Evolutionary conservation across 2,888 invertebrate genomes (phyloP).

Genomic region (Phrixothrix hirtus): DNA sequence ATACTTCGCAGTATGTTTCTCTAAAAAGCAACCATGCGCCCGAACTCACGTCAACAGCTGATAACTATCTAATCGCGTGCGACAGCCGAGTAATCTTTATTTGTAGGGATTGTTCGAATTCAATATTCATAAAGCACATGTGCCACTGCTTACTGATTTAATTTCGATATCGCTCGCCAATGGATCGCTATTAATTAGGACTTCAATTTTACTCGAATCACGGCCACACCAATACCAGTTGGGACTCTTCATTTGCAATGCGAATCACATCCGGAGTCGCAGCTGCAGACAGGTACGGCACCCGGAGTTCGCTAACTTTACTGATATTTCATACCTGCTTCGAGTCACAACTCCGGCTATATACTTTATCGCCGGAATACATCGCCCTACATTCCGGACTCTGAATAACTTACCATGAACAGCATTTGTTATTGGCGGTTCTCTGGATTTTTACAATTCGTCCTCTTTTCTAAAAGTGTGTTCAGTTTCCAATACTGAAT

Average conservation of each 20-base stretch:
- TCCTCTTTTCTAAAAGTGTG: too few relatives aligned
- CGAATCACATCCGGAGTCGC: constrained; percentile 24
- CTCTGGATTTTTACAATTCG: constrained; percentile 13
- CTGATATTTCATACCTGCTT: constrained; percentile 34
- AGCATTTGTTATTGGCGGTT: constrained; percentile 25
- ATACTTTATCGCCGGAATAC: constrained; percentile 29
- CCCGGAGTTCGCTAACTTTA: constrained; percentile 24
- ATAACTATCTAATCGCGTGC: constrained; percentile 40
- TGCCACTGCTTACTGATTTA: constrained; percentile 34
- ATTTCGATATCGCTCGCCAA: constrained; percentile 31
- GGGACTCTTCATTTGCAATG: constrained; percentile 34
- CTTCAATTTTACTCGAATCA: constrained; percentile 22
- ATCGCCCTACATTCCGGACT: constrained; percentile 28
- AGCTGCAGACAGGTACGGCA: constrained; percentile 30
- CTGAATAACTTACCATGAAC: constrained; percentile 33
- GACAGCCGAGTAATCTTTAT: constrained; percentile 33
- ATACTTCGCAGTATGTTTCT: constrained; percentile 28
- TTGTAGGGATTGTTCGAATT: constrained; percentile 35
- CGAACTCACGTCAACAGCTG: constrained; percentile 35
- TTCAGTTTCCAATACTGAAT: too few relatives aligned
- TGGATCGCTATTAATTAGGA: constrained; percentile 24
- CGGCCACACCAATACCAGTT: constrained; percentile 24
- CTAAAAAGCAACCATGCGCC: constrained; percentile 15
- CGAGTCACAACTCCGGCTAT: constrained; percentile 17
- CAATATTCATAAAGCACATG: constrained; percentile 39